These are phyloP conservation scores for Diploptera punctata DNA, from an alignment of 2,888 invertebrate genomes.

Conservation along the genomic window DNA sequence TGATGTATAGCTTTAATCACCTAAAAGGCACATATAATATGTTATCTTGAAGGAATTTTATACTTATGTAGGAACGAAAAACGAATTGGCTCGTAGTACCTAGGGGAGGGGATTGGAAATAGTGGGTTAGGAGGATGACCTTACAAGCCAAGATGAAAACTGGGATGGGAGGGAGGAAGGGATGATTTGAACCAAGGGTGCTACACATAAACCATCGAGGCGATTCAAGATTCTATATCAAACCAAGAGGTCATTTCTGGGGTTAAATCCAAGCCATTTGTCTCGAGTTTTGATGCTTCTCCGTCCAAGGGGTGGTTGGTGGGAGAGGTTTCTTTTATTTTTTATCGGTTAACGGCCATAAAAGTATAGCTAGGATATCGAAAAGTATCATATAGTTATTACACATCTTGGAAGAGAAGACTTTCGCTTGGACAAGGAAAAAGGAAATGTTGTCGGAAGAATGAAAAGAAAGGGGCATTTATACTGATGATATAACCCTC, in stretches of 20 bases:
- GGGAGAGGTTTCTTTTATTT: conserved; percentile 19
- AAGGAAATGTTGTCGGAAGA: conserved; percentile 22
- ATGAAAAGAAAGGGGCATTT: conserved; percentile 38
- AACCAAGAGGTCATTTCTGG: conserved; percentile 40
- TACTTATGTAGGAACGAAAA: background rate
- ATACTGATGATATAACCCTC: conserved; percentile 41
- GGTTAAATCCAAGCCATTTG: conserved; percentile 42
- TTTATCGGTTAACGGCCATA: conserved; percentile 37
- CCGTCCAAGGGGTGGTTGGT: too few relatives aligned
- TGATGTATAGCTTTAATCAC: conserved; percentile 39
- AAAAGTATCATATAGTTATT: conserved; percentile 43
- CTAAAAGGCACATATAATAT: conserved; percentile 40
- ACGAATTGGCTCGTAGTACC: background rate
- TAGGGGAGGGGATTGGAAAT: background rate
- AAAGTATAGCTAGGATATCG: conserved; percentile 39
- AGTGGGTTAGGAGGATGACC: conserved; percentile 18
- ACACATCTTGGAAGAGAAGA: conserved; percentile 34
- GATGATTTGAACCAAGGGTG: background rate
- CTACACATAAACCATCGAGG: background rate
- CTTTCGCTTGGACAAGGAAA: background rate
- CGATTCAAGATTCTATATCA: conserved; percentile 40
- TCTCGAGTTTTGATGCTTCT: conserved; percentile 41
- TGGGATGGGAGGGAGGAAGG: background rate
- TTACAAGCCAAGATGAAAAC: background rate
- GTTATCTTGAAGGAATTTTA: conserved; percentile 32